A percentile compares a stretch with the other conserved stretches of the same genome.
phyloP scores from a whole-genome alignment of 23 tunicate genomes.

The Trididemnum miniatum region DNA sequence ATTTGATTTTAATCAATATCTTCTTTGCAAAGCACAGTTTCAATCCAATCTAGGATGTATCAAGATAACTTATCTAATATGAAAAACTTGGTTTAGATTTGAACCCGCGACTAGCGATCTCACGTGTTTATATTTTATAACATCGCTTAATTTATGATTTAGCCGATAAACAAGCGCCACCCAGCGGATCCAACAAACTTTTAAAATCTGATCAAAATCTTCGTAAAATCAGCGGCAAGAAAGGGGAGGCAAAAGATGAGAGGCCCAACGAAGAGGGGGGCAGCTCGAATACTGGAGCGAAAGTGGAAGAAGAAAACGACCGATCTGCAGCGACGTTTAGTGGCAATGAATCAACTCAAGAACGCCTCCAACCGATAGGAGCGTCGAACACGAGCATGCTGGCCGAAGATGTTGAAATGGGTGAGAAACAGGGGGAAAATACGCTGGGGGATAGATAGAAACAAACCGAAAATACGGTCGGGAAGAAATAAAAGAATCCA shows the following conservation, averaged over 20 bases:
- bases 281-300: background rate
- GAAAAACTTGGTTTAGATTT: no score
- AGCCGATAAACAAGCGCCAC: slow-evolving; percentile 13
- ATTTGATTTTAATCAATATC: no score
- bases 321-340: slow-evolving; percentile 66
- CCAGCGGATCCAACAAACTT: slow-evolving; percentile 5
- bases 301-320: slow-evolving; percentile 17
- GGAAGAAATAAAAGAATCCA: no score
- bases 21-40: no score
- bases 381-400: slow-evolving; percentile 94
- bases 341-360: slow-evolving; percentile 56
- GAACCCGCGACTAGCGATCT: no score
- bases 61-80: no score
- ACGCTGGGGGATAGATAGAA: no score
- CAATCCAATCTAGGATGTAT: no score
- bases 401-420: slow-evolving; percentile 67
- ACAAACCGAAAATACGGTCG: no score
- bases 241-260: slow-evolving; percentile 3
- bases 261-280: background rate
- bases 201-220: slow-evolving; percentile 12
- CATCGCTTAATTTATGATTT: background rate
- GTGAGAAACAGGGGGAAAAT: no score
- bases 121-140: no score
- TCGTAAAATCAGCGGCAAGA: slow-evolving; percentile 18
- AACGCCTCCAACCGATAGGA: slow-evolving; percentile 88